These are phyloP conservation scores for Characodon lateralis DNA, from an alignment of 2,797 vertebrate genomes.

Conservation along the genomic window DNA sequence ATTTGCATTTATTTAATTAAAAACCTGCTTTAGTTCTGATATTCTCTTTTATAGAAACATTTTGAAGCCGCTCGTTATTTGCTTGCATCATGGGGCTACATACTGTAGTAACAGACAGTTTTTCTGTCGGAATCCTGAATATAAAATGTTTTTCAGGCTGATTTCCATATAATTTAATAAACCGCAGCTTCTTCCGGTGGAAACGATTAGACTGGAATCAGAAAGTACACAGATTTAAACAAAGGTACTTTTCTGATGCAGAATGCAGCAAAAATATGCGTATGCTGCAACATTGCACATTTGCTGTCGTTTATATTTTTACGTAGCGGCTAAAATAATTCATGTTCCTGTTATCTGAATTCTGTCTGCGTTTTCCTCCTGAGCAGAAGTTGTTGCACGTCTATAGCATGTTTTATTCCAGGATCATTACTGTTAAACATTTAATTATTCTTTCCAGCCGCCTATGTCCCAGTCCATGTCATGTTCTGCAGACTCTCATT, in stretches of 20 bases:
- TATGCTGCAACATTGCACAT: not conserved
- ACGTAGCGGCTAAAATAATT: constrained; percentile 11
- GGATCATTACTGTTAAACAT: not conserved
- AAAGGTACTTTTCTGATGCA: not conserved
- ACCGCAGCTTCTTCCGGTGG: not conserved
- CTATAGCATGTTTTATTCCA: not conserved
- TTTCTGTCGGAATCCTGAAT: not conserved
- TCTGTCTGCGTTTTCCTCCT: not conserved
- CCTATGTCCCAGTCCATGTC: not conserved
- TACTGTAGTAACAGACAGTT: not conserved
- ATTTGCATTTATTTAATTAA: not conserved
- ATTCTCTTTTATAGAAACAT: not conserved
- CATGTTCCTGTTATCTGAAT: not conserved
- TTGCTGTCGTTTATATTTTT: not conserved
- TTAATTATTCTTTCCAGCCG: too few species aligned
- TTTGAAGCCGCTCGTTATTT: not conserved
- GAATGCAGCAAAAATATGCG: not conserved
- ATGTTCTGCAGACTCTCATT: not conserved
- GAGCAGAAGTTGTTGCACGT: not conserved
- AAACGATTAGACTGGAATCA: not conserved
- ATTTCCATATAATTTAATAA: not conserved
- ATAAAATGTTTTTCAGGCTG: not conserved
- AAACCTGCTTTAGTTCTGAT: not conserved
- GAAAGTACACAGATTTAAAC: not conserved
- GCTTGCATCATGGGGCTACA: not conserved